phyloP scores from a whole-genome alignment of 2,888 invertebrate species.

The Clitarchus hookeri region DNA sequence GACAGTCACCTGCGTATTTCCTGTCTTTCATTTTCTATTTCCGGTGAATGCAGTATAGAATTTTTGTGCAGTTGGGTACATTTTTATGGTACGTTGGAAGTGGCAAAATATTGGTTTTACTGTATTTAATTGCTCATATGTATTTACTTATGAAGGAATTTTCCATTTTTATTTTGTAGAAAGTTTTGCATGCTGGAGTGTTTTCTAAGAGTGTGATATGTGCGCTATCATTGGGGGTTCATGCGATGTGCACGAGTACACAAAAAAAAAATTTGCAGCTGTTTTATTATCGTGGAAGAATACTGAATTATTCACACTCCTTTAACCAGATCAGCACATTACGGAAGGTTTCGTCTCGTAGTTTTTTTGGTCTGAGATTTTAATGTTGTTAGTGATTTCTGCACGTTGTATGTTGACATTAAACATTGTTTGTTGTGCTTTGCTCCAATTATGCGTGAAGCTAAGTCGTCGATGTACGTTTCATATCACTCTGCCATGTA shows the following conservation, averaged over 20 bases:
- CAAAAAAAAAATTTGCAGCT: too few relatives aligned
- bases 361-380: not conserved
- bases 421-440: not conserved
- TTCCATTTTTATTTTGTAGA: too few relatives aligned
- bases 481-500: slow-evolving; percentile 1
- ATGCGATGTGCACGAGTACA: not conserved
- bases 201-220: too few relatives aligned
- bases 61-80: too few relatives aligned
- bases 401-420: not conserved
- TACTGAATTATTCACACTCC: not conserved
- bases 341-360: not conserved
- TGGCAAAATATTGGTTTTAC: too few relatives aligned
- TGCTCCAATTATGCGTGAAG: not conserved
- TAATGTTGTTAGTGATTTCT: not conserved
- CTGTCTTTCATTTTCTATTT: too few relatives aligned
- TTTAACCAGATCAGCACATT: not conserved
- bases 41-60: too few relatives aligned
- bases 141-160: too few relatives aligned
- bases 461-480: not conserved
- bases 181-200: too few relatives aligned
- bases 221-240: not conserved
- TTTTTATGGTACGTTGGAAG: too few relatives aligned
- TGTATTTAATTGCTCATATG: too few relatives aligned
- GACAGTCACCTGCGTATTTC: too few relatives aligned
- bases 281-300: not conserved